Conservation (phyloP, 2,797 vertebrate genomes). For the Vespertilio murinus region DNA sequence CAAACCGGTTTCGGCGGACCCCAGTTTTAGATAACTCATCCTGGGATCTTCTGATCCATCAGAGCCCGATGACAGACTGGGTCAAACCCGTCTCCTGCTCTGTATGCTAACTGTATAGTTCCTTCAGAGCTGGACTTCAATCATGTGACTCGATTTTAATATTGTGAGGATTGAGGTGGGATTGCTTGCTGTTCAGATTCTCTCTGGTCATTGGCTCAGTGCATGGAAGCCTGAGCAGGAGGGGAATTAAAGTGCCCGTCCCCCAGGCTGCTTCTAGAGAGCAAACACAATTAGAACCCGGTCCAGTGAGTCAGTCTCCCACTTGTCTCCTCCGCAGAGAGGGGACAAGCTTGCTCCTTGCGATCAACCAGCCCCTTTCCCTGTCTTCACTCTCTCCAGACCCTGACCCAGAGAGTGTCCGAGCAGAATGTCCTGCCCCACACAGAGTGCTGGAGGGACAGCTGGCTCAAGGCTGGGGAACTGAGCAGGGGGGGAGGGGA, state of each 20-base stretch:
- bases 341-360: not conserved
- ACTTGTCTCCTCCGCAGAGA: not conserved
- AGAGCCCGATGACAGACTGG: not conserved
- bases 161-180: not conserved
- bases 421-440: not conserved
- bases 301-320: not conserved
- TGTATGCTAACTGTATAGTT: not conserved
- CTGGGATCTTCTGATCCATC: not conserved
- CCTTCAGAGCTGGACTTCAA: not conserved
- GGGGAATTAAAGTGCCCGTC: not conserved
- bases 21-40: not conserved
- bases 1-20: no score
- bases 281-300: not conserved
- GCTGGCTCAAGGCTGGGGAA: not conserved
- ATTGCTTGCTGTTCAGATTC: not conserved
- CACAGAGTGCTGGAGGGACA: not conserved
- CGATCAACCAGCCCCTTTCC: not conserved
- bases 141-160: not conserved
- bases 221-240: not conserved
- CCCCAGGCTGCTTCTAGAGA: not conserved
- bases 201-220: not conserved
- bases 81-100: not conserved
- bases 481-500: not conserved
- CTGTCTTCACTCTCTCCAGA: not conserved
- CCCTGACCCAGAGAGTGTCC: not conserved